These are phyloP conservation scores for Plagodis pulveraria DNA, from an alignment of 2,888 invertebrate genomes.

Conservation along the genomic window DNA sequence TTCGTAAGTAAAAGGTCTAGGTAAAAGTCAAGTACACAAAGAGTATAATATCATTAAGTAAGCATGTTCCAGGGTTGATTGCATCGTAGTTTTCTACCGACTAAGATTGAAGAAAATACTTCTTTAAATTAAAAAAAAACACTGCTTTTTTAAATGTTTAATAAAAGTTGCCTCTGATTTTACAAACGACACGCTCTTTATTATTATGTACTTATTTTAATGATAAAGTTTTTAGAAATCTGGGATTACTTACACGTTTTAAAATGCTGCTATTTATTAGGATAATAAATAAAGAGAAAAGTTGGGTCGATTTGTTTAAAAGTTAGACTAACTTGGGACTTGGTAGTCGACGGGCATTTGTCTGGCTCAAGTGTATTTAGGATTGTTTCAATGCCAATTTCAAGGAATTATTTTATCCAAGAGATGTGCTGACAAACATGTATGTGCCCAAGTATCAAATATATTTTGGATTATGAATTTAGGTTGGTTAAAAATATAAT, in stretches of 20 bases:
- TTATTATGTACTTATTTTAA: no score
- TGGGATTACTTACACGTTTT: slow-evolving; percentile 12
- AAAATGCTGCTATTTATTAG: slow-evolving; percentile 19
- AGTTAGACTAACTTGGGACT: slow-evolving; percentile 14
- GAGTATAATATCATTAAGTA: no score
- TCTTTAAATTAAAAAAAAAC: no score
- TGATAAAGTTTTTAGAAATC: background rate
- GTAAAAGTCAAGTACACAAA: no score
- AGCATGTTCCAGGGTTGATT: no score
- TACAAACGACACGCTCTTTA: no score
- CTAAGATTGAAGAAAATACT: no score
- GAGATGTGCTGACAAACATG: background rate
- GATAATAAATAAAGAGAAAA: slow-evolving; percentile 26
- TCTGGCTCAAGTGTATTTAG: slow-evolving; percentile 13
- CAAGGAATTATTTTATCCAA: slow-evolving; percentile 10
- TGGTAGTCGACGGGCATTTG: slow-evolving; percentile 17
- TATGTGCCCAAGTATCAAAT: slow-evolving; percentile 5
- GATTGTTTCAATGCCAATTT: slow-evolving; percentile 1
- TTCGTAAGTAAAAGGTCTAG: no score
- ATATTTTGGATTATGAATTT: background rate
- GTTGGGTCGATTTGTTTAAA: slow-evolving; percentile 20
- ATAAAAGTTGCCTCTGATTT: no score
- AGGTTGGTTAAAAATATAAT: no score
- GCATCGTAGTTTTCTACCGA: no score
- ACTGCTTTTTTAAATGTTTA: no score